These are phyloP conservation scores for Temnothorax rugatulus DNA, from an alignment of 2,888 invertebrate genomes.

Conservation along the genomic window DNA sequence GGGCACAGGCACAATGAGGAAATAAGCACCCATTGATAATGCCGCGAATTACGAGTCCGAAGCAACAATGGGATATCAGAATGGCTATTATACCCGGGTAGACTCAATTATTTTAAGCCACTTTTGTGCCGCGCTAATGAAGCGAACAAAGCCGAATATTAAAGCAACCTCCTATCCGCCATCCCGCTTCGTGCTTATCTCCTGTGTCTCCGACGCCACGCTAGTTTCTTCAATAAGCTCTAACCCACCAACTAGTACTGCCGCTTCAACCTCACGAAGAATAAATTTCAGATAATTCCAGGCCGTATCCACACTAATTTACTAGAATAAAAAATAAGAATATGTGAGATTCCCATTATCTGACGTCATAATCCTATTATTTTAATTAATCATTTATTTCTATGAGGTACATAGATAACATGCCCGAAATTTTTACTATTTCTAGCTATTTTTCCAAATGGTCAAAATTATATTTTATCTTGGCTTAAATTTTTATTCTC, in stretches of 20 bases:
- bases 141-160: slow-evolving; percentile 82
- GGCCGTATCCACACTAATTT: not conserved
- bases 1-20: slow-evolving; percentile 74
- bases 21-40: slow-evolving; percentile 79
- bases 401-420: not conserved
- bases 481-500: not conserved
- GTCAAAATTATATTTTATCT: not conserved
- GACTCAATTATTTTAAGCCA: slow-evolving; percentile 85
- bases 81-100: slow-evolving; percentile 82
- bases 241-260: slow-evolving; percentile 15
- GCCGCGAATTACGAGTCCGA: slow-evolving; percentile 78
- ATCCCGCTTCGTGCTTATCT: slow-evolving; percentile 64
- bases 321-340: not conserved
- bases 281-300: slow-evolving; percentile 30
- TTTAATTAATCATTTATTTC: not conserved
- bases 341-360: not conserved
- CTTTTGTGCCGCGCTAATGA: slow-evolving; percentile 85
- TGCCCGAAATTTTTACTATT: not conserved
- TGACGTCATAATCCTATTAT: not conserved
- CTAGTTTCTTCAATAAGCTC: slow-evolving; percentile 57
- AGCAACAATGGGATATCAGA: slow-evolving; percentile 83
- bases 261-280: not conserved
- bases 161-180: slow-evolving; percentile 72
- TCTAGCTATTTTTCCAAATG: not conserved
- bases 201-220: slow-evolving; percentile 51